These are phyloP conservation scores for Tetrapedia diversipes DNA, from an alignment of 2,888 invertebrate genomes.

Conservation along the genomic window DNA sequence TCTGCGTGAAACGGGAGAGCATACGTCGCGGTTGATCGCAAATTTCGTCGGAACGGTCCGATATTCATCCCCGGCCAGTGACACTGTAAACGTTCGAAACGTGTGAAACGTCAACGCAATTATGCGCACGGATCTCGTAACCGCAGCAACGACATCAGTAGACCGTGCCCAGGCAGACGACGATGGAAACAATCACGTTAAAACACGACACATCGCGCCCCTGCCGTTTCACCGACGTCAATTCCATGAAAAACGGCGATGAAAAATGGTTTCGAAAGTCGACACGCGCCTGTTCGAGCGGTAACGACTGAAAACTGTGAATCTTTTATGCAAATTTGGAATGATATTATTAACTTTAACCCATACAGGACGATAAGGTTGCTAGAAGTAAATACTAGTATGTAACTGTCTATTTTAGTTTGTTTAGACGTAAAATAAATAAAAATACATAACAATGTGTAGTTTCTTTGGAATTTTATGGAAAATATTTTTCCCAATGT, in stretches of 20 bases:
- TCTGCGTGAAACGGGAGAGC: not conserved
- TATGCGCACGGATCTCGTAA: slow-evolving; percentile 47
- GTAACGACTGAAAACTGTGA: not conserved
- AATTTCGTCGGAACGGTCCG: slow-evolving; percentile 24
- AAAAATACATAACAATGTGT: too few species aligned
- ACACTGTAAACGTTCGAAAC: slow-evolving; percentile 36
- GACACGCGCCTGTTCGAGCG: not conserved
- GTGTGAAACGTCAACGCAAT: slow-evolving; percentile 46
- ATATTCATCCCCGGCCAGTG: slow-evolving; percentile 31
- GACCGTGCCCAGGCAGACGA: slow-evolving; percentile 17
- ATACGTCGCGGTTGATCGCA: not conserved
- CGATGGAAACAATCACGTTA: slow-evolving; percentile 51
- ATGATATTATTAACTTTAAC: too few species aligned
- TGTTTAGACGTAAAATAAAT: too few species aligned
- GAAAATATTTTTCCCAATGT: too few species aligned
- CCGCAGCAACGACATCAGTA: slow-evolving; percentile 39
- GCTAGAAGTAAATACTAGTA: too few species aligned
- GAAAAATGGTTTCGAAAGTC: slow-evolving; percentile 3
- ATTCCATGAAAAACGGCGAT: slow-evolving; percentile 45
- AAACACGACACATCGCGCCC: slow-evolving; percentile 28
- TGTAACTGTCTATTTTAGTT: too few species aligned
- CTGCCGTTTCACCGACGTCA: slow-evolving; percentile 9
- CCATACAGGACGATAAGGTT: too few species aligned
- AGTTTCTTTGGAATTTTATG: too few species aligned
- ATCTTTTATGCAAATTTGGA: too few species aligned